Evolutionary conservation across 2,113 vertebrate species (phyloP).

Genomic region (Rhadina sibilatrix): DNA sequence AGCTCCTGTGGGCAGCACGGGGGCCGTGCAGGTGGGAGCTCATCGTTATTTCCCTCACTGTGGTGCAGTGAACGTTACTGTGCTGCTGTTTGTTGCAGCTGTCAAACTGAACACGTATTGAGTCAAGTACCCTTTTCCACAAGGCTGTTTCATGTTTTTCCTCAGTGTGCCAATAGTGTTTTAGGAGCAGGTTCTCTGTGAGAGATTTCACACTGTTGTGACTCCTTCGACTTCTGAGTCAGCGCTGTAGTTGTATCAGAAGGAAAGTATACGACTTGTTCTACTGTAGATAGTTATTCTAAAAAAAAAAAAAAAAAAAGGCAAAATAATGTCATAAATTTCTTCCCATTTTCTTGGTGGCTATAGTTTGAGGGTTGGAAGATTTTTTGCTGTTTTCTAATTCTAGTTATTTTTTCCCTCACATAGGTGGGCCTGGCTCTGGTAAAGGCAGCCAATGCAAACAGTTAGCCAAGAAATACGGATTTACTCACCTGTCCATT

Average conservation of each 20-base stretch:
- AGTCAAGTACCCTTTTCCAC: not conserved
- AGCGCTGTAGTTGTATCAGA: not conserved
- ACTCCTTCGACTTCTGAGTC: not conserved
- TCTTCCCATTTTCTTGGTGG: not conserved
- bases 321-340: not conserved
- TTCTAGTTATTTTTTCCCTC: not conserved
- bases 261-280: not conserved
- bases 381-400: not conserved
- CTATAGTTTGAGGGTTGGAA: not conserved
- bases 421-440: conserved; percentile 88
- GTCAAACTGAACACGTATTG: not conserved
- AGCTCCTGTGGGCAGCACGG: fast-evolving
- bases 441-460: conserved; percentile 88
- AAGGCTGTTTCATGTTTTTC: not conserved
- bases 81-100: not conserved
- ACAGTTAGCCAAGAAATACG: conserved; percentile 83
- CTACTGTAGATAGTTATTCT: not conserved
- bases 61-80: not conserved
- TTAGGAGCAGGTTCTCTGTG: not conserved
- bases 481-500: conserved; percentile 77
- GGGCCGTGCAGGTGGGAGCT: fast-evolving
- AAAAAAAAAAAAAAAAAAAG: not conserved
- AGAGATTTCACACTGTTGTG: not conserved
- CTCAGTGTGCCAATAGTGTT: not conserved
- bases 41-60: not conserved